Evolutionary conservation across 2,888 invertebrate genomes (phyloP).

Genomic region (Pristionchus arcanus): DNA sequence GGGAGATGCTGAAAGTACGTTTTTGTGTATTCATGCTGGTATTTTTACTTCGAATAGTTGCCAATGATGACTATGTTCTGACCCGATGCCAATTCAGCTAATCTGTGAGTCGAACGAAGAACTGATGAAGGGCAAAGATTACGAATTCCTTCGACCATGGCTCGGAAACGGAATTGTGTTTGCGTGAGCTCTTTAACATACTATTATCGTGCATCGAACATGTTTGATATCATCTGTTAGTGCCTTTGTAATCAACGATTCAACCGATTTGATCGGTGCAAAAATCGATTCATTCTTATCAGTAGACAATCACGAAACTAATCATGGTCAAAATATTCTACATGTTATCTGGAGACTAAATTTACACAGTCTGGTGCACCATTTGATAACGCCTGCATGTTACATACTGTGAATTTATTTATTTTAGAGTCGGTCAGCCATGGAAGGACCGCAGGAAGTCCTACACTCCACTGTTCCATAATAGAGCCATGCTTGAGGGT

Average conservation of each 20-base stretch:
- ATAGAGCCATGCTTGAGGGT: background rate
- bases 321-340: too few relatives aligned
- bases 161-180: slow-evolving; percentile 81
- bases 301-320: too few relatives aligned
- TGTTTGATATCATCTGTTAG: too few relatives aligned
- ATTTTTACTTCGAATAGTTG: too few relatives aligned
- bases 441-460: background rate
- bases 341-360: too few relatives aligned
- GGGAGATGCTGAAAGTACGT: slow-evolving; percentile 23
- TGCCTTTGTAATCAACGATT: background rate
- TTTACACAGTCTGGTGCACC: too few relatives aligned
- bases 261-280: background rate
- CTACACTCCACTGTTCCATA: background rate
- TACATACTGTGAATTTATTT: background rate
- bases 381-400: too few relatives aligned
- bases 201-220: too few relatives aligned
- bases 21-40: too few relatives aligned
- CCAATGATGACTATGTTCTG: background rate
- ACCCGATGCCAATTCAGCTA: background rate
- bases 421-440: background rate
- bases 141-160: slow-evolving; percentile 81
- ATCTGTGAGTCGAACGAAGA: slow-evolving; percentile 68
- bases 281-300: too few relatives aligned
- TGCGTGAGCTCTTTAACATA: slow-evolving; percentile 71
- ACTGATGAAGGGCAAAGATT: slow-evolving; percentile 79